Evolutionary conservation across 2,888 invertebrate species (phyloP).

Genomic region (Meghimatium bilineatum): DNA sequence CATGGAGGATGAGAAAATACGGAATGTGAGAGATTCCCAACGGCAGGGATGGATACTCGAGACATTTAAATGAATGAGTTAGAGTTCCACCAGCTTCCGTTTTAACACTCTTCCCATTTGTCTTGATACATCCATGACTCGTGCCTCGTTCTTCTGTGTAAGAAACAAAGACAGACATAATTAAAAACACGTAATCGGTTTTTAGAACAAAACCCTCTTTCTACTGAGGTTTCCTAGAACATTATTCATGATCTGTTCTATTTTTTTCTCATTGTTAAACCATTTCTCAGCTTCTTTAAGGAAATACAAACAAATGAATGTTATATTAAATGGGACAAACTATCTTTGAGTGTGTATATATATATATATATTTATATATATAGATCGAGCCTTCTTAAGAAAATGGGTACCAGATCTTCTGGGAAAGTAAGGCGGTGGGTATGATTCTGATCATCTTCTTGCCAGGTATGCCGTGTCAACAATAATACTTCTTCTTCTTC

Average conservation of each 20-base stretch:
- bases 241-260: background rate
- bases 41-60: constrained; percentile 14
- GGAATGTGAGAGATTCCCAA: constrained; percentile 29
- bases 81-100: background rate
- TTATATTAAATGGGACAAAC: too few species aligned
- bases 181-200: background rate
- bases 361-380: too few species aligned
- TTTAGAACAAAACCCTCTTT: background rate
- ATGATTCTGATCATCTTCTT: too few species aligned
- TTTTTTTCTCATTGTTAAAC: background rate
- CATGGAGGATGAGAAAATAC: constrained; percentile 23
- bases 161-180: background rate
- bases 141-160: background rate
- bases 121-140: constrained; percentile 24
- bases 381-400: too few species aligned
- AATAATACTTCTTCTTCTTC: too few species aligned
- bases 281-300: too few species aligned
- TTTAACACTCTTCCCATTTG: constrained; percentile 25
- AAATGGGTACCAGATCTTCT: too few species aligned
- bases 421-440: too few species aligned
- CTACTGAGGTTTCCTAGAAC: background rate
- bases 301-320: too few species aligned
- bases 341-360: too few species aligned
- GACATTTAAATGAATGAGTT: constrained; percentile 31
- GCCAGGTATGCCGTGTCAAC: too few species aligned